Evolutionary conservation across 2,888 invertebrate species (phyloP).

Genomic region (Agrotis puta): DNA sequence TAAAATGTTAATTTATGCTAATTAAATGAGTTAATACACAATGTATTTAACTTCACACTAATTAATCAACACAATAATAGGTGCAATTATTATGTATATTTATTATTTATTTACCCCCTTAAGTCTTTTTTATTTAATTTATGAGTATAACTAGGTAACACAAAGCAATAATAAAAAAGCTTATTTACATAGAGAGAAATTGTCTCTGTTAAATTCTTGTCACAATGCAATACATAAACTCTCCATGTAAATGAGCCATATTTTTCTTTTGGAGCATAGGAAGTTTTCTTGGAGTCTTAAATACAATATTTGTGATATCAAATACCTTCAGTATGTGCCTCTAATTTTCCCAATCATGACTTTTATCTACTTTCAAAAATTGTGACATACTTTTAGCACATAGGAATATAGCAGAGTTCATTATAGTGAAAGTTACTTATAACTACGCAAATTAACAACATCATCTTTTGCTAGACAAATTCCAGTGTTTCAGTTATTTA

Average conservation of each 20-base stretch:
- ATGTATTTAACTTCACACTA: constrained; percentile 25
- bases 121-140: constrained; percentile 44
- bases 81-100: constrained; percentile 47
- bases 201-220: background rate
- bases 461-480: constrained; percentile 3
- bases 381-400: constrained; percentile 14
- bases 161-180: constrained; percentile 28
- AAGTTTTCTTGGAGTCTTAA: background rate
- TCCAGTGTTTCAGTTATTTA: background rate
- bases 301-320: constrained; percentile 28
- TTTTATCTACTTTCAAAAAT: background rate
- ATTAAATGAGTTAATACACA: constrained; percentile 29
- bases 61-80: constrained; percentile 40
- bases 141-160: constrained; percentile 51
- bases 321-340: constrained; percentile 18
- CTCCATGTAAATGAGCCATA: constrained; percentile 1
- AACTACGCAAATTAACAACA: background rate
- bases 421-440: constrained; percentile 3
- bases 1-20: constrained; percentile 37
- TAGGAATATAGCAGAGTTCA: constrained; percentile 5
- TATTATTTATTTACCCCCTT: constrained; percentile 40
- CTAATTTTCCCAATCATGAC: constrained; percentile 22
- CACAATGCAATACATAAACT: background rate
- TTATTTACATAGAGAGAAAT: background rate
- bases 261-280: background rate